phyloP scores from a whole-genome alignment of 2,888 invertebrate species.

The Sinopyrophorus schimmeli region DNA sequence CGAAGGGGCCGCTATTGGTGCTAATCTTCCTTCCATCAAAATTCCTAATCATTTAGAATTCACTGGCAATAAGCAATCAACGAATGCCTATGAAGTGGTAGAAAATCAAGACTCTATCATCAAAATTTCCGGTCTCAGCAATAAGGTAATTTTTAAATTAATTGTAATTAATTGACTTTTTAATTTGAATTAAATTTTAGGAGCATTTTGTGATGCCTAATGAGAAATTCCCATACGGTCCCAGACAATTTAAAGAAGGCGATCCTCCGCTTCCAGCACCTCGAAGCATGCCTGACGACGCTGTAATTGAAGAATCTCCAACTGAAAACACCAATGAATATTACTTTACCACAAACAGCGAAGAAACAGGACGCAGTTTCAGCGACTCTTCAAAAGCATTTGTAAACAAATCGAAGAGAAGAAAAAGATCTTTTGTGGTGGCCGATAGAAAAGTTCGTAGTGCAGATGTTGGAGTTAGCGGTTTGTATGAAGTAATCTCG shows the following conservation, averaged over 20 bases:
- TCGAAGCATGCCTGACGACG: slow-evolving; percentile 51
- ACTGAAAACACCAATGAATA: slow-evolving; percentile 28
- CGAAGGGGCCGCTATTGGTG: slow-evolving; percentile 54
- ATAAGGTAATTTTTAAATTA: slow-evolving; percentile 34
- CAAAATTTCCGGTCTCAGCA: slow-evolving; percentile 8
- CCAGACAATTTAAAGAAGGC: slow-evolving; percentile 67
- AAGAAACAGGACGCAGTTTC: slow-evolving; percentile 10
- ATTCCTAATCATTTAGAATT: slow-evolving; percentile 49
- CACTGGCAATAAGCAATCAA: slow-evolving; percentile 46
- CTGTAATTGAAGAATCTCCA: slow-evolving; percentile 19
- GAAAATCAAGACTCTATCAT: slow-evolving; percentile 22
- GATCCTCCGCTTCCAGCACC: slow-evolving; percentile 61
- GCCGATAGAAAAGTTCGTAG: slow-evolving; percentile 76
- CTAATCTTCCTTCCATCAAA: slow-evolving; percentile 54
- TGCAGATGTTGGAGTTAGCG: slow-evolving; percentile 87
- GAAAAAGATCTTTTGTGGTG: slow-evolving; percentile 67
- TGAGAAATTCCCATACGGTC: slow-evolving; percentile 78
- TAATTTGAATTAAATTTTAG: too few relatives aligned
- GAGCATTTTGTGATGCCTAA: slow-evolving; percentile 53
- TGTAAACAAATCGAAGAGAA: slow-evolving; percentile 55
- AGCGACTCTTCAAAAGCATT: slow-evolving; percentile 1
- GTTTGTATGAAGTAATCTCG: slow-evolving; percentile 85
- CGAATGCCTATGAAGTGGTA: slow-evolving; percentile 26
- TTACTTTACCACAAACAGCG: slow-evolving; percentile 28
- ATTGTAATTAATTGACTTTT: too few relatives aligned